Conservation (phyloP, 2,113 vertebrate genomes). For the Cairina moschata region DNA sequence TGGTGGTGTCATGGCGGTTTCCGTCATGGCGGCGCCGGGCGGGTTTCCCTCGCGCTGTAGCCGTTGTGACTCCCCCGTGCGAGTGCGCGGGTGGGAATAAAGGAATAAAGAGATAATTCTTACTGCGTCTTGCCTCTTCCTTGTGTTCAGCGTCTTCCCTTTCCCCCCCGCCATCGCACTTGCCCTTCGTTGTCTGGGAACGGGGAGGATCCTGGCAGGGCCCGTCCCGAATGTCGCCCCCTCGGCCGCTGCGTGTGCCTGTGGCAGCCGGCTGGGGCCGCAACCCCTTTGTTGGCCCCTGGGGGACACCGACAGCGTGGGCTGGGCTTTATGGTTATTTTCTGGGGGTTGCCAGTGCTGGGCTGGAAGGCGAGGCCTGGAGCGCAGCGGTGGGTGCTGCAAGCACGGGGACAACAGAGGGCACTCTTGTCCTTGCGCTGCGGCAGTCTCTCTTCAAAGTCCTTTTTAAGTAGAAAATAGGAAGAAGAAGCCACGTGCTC, state of each 20-base stretch:
- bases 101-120: no score
- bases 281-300: background rate
- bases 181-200: no score
- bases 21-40: background rate
- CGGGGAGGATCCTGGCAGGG: background rate
- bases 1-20: background rate
- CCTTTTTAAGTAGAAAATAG: background rate
- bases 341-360: accelerated
- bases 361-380: background rate
- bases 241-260: accelerated
- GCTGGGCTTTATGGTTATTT: no score
- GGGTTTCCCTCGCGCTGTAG: accelerated
- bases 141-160: background rate
- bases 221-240: accelerated
- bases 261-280: background rate
- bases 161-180: accelerated
- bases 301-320: no score
- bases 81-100: no score
- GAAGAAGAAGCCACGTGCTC: background rate
- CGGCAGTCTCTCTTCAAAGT: background rate
- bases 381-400: background rate
- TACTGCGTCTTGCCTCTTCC: accelerated
- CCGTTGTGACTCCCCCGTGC: accelerated
- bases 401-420: background rate
- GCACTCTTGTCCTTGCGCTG: background rate